Conservation (phyloP, 2,113 vertebrate species). For the Otis tarda region DNA sequence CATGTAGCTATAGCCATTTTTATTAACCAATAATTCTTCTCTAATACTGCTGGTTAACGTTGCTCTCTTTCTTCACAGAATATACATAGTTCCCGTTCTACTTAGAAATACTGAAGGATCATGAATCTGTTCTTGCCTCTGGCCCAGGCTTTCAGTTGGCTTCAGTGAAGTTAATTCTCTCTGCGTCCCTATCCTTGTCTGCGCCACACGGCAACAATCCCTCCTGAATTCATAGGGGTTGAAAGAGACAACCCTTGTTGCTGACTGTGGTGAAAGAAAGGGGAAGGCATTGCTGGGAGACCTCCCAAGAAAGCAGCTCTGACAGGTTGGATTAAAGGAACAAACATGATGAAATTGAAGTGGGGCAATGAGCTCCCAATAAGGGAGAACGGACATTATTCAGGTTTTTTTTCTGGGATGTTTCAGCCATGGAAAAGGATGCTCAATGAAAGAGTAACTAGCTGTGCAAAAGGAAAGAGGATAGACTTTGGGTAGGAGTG, state of each 20-base stretch:
- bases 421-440: background rate
- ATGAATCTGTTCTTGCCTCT: background rate
- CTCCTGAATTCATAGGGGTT: background rate
- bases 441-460: background rate
- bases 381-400: background rate
- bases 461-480: background rate
- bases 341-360: background rate
- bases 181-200: background rate
- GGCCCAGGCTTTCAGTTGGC: background rate
- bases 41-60: background rate
- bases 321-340: background rate
- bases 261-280: background rate
- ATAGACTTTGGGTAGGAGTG: background rate
- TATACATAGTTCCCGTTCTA: background rate
- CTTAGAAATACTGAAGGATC: background rate
- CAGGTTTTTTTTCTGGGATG: background rate
- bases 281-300: background rate
- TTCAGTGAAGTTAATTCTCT: background rate
- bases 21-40: slow-evolving; percentile 26
- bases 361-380: background rate
- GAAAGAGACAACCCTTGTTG: background rate
- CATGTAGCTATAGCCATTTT: slow-evolving; percentile 42
- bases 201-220: background rate
- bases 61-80: background rate
- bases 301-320: background rate